phyloP scores from a whole-genome alignment of 2,888 invertebrate species.

The Hydriomena furcata region DNA sequence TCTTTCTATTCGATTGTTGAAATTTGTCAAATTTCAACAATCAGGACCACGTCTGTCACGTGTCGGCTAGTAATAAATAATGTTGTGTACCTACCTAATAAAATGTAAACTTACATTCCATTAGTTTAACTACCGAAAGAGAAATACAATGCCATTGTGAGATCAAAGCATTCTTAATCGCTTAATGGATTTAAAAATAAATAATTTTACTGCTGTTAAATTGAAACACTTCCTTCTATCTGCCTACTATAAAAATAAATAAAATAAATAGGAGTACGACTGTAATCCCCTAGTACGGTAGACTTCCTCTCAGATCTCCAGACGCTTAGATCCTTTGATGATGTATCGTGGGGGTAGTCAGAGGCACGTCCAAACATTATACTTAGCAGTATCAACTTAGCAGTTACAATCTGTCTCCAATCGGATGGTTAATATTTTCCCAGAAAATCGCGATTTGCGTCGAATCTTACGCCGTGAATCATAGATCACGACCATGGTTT shows the following conservation, averaged over 20 bases:
- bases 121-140: conserved; percentile 31
- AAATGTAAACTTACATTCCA: conserved; percentile 14
- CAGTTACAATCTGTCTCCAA: neutral
- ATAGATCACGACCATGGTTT: conserved; percentile 22
- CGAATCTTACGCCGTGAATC: conserved; percentile 38
- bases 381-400: too few species aligned
- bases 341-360: too few species aligned
- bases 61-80: too few species aligned
- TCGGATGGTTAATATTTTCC: conserved; percentile 44
- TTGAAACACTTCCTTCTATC: neutral
- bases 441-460: conserved; percentile 61
- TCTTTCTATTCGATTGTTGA: too few species aligned
- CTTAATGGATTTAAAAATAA: conserved; percentile 5
- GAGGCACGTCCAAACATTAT: too few species aligned
- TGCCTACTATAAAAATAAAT: conserved; percentile 11
- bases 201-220: conserved; percentile 8
- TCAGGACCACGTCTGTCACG: too few species aligned
- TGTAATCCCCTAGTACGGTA: too few species aligned
- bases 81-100: neutral
- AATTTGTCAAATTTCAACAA: too few species aligned
- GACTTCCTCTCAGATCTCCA: too few species aligned
- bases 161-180: conserved; percentile 22
- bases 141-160: conserved; percentile 24
- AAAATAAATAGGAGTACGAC: too few species aligned
- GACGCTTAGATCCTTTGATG: too few species aligned